Conservation (phyloP, 2,888 invertebrate genomes). For the Aleiodes leptofemur region DNA sequence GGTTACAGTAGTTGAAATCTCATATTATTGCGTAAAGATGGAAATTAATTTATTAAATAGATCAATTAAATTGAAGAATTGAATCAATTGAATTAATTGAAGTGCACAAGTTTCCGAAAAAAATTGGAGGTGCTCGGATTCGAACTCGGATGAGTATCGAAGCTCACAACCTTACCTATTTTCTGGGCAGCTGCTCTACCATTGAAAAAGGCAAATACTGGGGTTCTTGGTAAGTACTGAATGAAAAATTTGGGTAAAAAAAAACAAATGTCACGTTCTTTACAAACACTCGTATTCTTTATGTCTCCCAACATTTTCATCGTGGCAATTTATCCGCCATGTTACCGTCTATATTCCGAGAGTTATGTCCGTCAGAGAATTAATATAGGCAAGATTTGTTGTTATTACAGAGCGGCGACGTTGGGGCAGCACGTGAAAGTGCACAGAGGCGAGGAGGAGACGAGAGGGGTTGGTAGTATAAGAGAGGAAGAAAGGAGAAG, state of each 20-base stretch:
- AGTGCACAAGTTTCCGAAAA: no score
- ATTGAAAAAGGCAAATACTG: no score
- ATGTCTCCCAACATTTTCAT: slow-evolving; percentile 65
- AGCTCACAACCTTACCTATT: no score
- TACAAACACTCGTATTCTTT: slow-evolving; percentile 21
- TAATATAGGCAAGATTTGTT: slow-evolving; percentile 75
- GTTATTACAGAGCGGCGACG: slow-evolving; percentile 66
- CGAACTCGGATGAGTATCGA: no score
- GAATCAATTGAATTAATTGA: no score
- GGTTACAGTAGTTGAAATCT: no score
- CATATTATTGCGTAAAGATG: no score
- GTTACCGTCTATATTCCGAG: slow-evolving; percentile 65
- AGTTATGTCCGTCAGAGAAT: slow-evolving; percentile 74
- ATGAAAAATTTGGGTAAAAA: slow-evolving; percentile 48
- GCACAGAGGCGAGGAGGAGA: slow-evolving; percentile 46
- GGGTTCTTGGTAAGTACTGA: background rate
- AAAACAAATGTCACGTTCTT: background rate
- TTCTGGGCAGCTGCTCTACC: no score
- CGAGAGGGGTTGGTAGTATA: slow-evolving; percentile 21
- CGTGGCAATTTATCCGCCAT: slow-evolving; percentile 70
- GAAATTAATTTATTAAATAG: no score
- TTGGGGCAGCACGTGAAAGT: slow-evolving; percentile 45
- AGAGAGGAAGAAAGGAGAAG: slow-evolving; percentile 33
- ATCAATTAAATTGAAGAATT: no score
- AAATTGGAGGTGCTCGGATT: no score